Conservation (phyloP, 2,797 vertebrate species). For the Poecilia picta region DNA sequence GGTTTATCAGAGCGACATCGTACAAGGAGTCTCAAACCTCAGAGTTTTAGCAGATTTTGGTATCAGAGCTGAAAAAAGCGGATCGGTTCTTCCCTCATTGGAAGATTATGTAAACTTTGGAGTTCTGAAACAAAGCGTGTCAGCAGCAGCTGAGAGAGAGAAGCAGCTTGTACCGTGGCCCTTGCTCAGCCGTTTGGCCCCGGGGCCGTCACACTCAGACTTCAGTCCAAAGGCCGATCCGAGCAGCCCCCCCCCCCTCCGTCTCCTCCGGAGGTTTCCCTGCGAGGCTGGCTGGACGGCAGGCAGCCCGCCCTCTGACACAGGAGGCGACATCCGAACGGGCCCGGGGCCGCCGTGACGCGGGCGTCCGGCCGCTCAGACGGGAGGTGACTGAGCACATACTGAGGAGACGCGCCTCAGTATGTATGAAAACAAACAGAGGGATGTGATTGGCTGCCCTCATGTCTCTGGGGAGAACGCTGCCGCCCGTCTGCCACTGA, state of each 20-base stretch:
- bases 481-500: conserved; percentile 43
- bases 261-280: conserved; percentile 42
- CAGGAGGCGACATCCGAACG: conserved; percentile 45
- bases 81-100: no score
- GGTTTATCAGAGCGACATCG: no score
- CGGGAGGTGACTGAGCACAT: conserved; percentile 41
- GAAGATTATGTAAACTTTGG: conserved; percentile 46
- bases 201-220: conserved; percentile 58
- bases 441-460: conserved; percentile 35
- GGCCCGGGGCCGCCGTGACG: conserved; percentile 38
- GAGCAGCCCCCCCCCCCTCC: conserved; percentile 20
- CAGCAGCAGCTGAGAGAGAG: conserved; percentile 32
- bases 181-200: conserved; percentile 63
- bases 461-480: conserved; percentile 46
- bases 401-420: conserved; percentile 42
- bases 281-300: conserved; percentile 28
- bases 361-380: conserved; percentile 45
- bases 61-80: no score
- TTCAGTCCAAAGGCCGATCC: conserved; percentile 24
- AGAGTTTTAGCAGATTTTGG: no score
- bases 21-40: no score
- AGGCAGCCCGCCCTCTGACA: conserved; percentile 21
- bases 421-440: conserved; percentile 34
- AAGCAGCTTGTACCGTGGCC: conserved; percentile 41
- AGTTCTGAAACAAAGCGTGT: conserved; percentile 32